Percentiles rank a stretch among this genome's conserved stretches.
Conservation (phyloP, 2,113 vertebrate species). For the Vidua macroura region DNA sequence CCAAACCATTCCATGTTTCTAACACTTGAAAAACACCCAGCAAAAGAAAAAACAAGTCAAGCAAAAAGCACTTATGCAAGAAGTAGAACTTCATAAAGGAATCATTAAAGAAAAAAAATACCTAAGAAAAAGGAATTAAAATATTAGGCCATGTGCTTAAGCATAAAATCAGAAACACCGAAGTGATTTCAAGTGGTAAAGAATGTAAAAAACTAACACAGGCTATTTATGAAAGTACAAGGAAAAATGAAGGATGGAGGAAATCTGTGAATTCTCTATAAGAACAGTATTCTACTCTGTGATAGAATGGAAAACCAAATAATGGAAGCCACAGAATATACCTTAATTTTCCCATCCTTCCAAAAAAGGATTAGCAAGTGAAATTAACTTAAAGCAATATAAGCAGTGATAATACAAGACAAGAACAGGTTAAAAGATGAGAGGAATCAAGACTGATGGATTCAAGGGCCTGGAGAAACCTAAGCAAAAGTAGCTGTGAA, state of each 20-base stretch:
- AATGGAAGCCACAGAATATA: not conserved
- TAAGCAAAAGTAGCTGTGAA: not conserved
- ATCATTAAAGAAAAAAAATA: not conserved
- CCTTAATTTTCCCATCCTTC: not conserved
- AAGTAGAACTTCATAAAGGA: not conserved
- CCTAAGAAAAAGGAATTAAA: not conserved
- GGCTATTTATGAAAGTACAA: not conserved
- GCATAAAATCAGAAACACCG: not conserved
- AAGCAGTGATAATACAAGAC: not conserved
- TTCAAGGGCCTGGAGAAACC: not conserved
- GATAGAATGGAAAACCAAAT: not conserved
- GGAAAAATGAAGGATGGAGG: not conserved
- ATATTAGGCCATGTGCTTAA: not conserved
- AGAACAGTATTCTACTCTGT: not conserved
- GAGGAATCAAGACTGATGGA: not conserved
- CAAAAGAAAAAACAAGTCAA: not conserved
- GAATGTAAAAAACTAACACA: not conserved
- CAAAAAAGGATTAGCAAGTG: not conserved
- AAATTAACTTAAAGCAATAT: not conserved
- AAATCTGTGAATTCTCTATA: not conserved
- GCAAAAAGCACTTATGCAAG: not conserved
- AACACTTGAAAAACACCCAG: not conserved
- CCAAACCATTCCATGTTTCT: not conserved
- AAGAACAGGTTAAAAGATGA: not conserved
- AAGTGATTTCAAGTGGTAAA: not conserved